These are phyloP conservation scores for Neoseiulus cucumeris DNA, from an alignment of 1,140 invertebrate genomes.

Conservation along the genomic window DNA sequence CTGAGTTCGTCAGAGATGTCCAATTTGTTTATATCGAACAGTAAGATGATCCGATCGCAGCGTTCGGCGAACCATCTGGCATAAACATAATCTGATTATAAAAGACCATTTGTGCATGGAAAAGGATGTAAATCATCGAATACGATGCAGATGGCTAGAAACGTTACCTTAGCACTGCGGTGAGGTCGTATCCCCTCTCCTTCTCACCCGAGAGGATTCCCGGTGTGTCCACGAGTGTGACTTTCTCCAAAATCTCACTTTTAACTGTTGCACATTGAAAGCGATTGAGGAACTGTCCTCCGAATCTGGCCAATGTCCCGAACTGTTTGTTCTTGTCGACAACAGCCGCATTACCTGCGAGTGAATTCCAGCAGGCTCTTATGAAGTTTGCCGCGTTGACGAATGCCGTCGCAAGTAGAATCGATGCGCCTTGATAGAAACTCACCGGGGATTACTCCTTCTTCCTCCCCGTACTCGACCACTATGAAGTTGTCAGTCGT, in stretches of 20 bases:
- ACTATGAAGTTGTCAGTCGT: conserved; percentile 95
- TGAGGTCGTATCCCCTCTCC: conserved; percentile 91
- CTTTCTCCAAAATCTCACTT: conserved; percentile 65
- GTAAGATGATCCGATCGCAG: conserved; percentile 83
- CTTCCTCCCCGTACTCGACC: conserved; percentile 67
- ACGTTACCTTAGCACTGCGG: conserved; percentile 49
- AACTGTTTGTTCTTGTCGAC: conserved; percentile 95
- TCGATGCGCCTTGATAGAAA: too few species aligned
- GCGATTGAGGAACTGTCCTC: conserved; percentile 87
- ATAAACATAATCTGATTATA: neutral
- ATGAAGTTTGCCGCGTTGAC: too few species aligned
- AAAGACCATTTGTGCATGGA: too few species aligned
- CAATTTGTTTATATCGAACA: conserved; percentile 95
- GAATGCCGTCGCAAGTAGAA: too few species aligned
- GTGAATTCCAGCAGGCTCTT: too few species aligned
- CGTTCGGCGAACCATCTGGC: conserved; percentile 90
- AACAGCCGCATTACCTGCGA: conserved; percentile 71
- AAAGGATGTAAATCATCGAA: too few species aligned
- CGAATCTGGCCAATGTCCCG: conserved; percentile 79
- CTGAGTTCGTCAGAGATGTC: conserved; percentile 96
- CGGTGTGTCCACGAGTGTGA: conserved; percentile 90
- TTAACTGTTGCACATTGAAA: conserved; percentile 76
- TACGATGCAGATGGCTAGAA: too few species aligned
- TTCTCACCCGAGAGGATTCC: conserved; percentile 65
- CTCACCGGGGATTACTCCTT: conserved; percentile 63